Percentiles rank a stretch among this genome's conserved stretches.
Evolutionary conservation across 2,113 vertebrate genomes (phyloP).

Genomic region (Malurus cyaneus): DNA sequence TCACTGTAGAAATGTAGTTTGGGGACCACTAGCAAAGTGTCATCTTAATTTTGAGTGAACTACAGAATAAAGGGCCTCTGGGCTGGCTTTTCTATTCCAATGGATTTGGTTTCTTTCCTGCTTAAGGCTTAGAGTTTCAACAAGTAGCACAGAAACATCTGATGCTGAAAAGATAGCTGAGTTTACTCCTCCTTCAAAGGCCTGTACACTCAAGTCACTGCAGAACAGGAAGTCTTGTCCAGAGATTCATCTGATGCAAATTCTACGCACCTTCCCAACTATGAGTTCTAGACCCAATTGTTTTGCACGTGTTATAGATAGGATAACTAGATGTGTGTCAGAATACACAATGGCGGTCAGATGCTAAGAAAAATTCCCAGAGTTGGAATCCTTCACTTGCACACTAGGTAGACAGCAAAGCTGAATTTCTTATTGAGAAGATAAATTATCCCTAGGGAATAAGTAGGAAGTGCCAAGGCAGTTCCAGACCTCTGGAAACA

Average conservation of each 20-base stretch:
- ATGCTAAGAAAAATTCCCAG: background rate
- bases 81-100: background rate
- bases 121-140: background rate
- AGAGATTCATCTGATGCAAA: rapidly evolving
- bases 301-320: background rate
- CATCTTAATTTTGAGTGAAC: background rate
- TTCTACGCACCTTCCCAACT: background rate
- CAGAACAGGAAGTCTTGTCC: background rate
- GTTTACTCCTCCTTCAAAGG: background rate
- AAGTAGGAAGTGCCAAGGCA: background rate
- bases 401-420: background rate
- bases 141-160: background rate
- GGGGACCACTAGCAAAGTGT: background rate
- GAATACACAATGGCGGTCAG: background rate
- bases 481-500: background rate
- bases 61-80: background rate
- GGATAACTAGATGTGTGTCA: background rate
- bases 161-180: background rate
- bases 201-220: background rate
- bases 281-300: background rate
- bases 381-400: background rate
- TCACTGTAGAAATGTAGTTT: background rate
- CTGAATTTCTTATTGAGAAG: background rate
- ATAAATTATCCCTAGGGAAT: background rate
- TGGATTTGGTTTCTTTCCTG: background rate